Evolutionary conservation across 1,140 invertebrate species (phyloP), one percentile per base, ranked within the genome.

Genomic region (Bombus sibiricus): DNA sequence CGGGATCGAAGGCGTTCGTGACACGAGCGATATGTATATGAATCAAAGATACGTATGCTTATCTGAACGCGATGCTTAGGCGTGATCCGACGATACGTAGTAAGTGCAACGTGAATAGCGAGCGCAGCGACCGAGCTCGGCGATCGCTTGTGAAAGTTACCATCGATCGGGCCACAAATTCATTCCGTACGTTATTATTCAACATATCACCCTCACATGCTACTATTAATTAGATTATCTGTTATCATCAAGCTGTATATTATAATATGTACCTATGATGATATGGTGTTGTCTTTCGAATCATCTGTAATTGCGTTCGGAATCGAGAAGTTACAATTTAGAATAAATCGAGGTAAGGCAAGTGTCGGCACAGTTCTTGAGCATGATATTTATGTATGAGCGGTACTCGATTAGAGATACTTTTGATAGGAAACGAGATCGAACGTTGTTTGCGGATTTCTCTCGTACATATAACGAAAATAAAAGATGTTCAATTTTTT

Each of bases 1-100:
- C 88, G 81, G 88, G 88, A 89, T 89, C 83, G 88, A 86, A 89
- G 83, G 84, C 84, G 72, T 89, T 89, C 86, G 82, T 89, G 88
- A 89, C 77, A 83, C 74, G n/a, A 81, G 72, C 84, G 47, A 82
- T 81, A 84, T 81, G 59, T 88, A 74, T 73, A 89, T 89, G 88
- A 89, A 89, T 89, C 88, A 82, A 83, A 86, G 72, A 72, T 81
- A 88, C 83, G 76, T 75, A 71, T 72, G 83, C 57, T 85, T 85
- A 85, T 85, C 83, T 80, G 41, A 28, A 34, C 43, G 69, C 59
- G 59, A 81, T 74, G 43, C 37, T 85, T 81, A 81, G 78, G 79
- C 71, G 59, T 66, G 78, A 85, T n/a, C 41, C 18, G 37, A 74
- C 84, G 59, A 57, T 81, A 62, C 64, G 64, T 66, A 85, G 59